Percentiles rank a stretch among this genome's conserved stretches.
phyloP scores from a whole-genome alignment of 1,140 invertebrate species.

The Ips nitidus region DNA sequence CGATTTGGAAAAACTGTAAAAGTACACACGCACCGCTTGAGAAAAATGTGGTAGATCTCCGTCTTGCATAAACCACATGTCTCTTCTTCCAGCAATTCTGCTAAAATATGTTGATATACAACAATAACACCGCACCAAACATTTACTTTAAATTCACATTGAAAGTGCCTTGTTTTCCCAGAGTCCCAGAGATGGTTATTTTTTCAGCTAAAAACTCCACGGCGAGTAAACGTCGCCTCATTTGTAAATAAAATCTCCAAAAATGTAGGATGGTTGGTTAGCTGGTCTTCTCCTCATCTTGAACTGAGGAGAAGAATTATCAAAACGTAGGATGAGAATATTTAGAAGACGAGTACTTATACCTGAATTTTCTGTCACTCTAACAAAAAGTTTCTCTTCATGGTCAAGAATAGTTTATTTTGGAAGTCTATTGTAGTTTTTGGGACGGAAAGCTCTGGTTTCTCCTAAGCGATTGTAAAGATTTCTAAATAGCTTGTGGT shows the following conservation, averaged over 20 bases:
- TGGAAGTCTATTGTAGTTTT: not conserved
- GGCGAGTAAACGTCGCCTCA: not conserved
- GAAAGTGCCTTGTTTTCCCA: not conserved
- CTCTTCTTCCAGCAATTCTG: too few species aligned
- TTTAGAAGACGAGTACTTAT: not conserved
- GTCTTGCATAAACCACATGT: too few species aligned
- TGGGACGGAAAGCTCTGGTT: not conserved
- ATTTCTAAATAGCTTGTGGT: conserved; percentile 5
- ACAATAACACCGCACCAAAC: not conserved
- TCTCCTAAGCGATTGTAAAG: not conserved
- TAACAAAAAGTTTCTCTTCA: too few species aligned
- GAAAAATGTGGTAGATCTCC: too few species aligned
- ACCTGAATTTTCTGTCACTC: not conserved
- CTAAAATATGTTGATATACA: too few species aligned
- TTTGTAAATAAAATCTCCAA: conserved; percentile 1
- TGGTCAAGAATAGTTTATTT: too few species aligned
- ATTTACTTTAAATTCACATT: conserved; percentile 3
- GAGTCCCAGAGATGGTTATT: not conserved
- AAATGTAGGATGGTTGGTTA: not conserved
- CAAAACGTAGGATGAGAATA: not conserved
- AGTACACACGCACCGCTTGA: too few species aligned
- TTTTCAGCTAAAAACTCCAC: not conserved
- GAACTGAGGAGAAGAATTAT: not conserved
- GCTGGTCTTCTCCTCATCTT: not conserved
- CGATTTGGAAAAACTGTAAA: too few species aligned